These are phyloP conservation scores for Naso thynnoides DNA, from an alignment of 2,797 vertebrate species.

Conservation along the genomic window DNA sequence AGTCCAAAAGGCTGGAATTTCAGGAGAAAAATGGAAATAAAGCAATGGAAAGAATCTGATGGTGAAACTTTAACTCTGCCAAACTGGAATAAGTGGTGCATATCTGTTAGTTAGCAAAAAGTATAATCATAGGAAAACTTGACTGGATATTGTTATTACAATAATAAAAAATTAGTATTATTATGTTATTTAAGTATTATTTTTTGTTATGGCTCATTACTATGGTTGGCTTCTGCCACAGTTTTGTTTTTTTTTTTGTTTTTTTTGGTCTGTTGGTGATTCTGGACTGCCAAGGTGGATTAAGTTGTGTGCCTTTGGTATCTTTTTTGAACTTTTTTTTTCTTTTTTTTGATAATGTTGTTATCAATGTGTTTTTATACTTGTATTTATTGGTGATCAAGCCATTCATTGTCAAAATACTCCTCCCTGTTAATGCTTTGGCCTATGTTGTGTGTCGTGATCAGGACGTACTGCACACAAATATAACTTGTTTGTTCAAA, in stretches of 20 bases:
- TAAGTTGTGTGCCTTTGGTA: constrained; percentile 91
- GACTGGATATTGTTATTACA: constrained; percentile 98
- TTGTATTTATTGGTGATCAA: constrained; percentile 99
- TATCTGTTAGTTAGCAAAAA: constrained; percentile 92
- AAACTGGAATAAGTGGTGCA: constrained; percentile 96
- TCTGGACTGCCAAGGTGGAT: constrained; percentile 91
- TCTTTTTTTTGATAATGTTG: constrained; percentile 76
- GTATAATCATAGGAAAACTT: constrained; percentile 94
- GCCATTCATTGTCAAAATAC: constrained; percentile 91
- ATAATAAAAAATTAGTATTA: constrained; percentile 88
- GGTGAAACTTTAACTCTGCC: constrained; percentile 88
- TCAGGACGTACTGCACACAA: constrained; percentile 47
- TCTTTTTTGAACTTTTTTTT: constrained; percentile 74
- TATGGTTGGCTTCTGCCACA: constrained; percentile 88
- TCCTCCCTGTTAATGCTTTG: constrained; percentile 68
- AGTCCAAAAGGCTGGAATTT: constrained; percentile 49
- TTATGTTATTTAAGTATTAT: constrained; percentile 96
- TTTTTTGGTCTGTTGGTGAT: constrained; percentile 85
- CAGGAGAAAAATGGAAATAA: constrained; percentile 50
- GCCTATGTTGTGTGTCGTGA: constrained; percentile 62
- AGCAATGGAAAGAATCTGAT: constrained; percentile 69
- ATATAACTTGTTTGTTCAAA: constrained; percentile 38
- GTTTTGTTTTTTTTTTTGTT: constrained; percentile 85
- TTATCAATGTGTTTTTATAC: constrained; percentile 85
- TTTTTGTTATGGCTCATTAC: constrained; percentile 88